A percentile compares a stretch with the other conserved stretches of the same genome.
These are phyloP conservation scores for Drosophila prolongata DNA, from an alignment of 2,888 invertebrate genomes.

Conservation along the genomic window DNA sequence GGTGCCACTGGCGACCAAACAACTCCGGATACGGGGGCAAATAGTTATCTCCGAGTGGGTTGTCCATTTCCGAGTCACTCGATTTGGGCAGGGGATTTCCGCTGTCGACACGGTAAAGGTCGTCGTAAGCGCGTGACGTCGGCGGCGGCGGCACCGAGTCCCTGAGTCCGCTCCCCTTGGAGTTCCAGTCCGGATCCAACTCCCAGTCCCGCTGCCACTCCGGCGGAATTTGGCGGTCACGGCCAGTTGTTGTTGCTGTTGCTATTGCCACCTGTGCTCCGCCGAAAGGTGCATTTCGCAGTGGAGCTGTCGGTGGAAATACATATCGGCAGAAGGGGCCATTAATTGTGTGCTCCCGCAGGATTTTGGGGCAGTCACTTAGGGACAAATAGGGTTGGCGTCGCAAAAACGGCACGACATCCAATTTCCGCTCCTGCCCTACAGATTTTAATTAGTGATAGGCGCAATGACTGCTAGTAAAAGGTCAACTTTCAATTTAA, in stretches of 20 bases:
- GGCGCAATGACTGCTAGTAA: constrained; percentile 31
- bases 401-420: constrained; percentile 40
- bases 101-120: constrained; percentile 42
- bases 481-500: constrained; percentile 45
- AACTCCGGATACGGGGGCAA: constrained; percentile 53
- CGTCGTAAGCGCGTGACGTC: constrained; percentile 21
- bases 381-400: constrained; percentile 15
- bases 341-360: constrained; percentile 50
- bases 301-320: constrained; percentile 45
- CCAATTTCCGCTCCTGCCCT: constrained; percentile 64
- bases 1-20: constrained; percentile 29
- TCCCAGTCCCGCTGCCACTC: constrained; percentile 35
- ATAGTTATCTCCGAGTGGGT: constrained; percentile 45
- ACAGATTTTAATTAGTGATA: constrained; percentile 67
- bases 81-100: constrained; percentile 68
- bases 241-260: constrained; percentile 5
- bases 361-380: constrained; percentile 30
- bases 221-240: constrained; percentile 23
- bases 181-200: constrained; percentile 11
- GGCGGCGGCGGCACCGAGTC: constrained; percentile 25
- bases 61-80: constrained; percentile 52
- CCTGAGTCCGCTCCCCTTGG: constrained; percentile 6
- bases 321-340: constrained; percentile 15
- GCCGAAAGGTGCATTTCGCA: constrained; percentile 48
- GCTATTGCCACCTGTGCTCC: constrained; percentile 26